These are phyloP conservation scores for Tetragonula carbonaria DNA, from an alignment of 2,888 invertebrate genomes.

Conservation along the genomic window DNA sequence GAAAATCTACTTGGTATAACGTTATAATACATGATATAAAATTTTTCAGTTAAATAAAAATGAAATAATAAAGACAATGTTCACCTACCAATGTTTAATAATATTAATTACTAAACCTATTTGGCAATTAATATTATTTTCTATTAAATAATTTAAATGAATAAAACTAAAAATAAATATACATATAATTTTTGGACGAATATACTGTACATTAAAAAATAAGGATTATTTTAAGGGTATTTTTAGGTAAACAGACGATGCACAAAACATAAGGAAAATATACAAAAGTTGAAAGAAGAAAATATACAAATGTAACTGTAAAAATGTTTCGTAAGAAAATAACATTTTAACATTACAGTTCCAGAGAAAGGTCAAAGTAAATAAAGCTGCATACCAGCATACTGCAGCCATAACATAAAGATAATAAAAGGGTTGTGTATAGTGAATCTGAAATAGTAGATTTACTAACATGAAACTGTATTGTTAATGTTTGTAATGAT, in stretches of 20 bases:
- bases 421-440: conserved; percentile 39
- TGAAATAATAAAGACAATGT: background rate
- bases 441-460: conserved; percentile 46
- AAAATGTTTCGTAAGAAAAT: conserved; percentile 20
- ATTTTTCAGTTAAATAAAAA: conserved; percentile 11
- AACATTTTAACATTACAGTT: conserved; percentile 70
- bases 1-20: conserved; percentile 39
- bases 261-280: conserved; percentile 56
- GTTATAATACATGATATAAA: conserved; percentile 40
- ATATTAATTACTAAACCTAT: background rate
- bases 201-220: conserved; percentile 10
- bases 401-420: conserved; percentile 71
- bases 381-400: conserved; percentile 73
- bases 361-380: conserved; percentile 59
- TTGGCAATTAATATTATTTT: background rate
- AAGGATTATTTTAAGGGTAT: conserved; percentile 30
- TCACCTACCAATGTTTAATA: background rate
- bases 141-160: background rate
- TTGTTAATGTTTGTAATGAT: conserved; percentile 63
- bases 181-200: conserved; percentile 14
- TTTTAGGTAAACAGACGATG: conserved; percentile 38
- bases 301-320: conserved; percentile 23
- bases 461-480: conserved; percentile 67
- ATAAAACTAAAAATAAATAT: background rate
- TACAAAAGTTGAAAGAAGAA: conserved; percentile 14